A percentile compares a stretch with the other conserved stretches of the same genome.
Evolutionary conservation across 2,888 invertebrate genomes (phyloP).

Genomic region (Rhamnusium bicolor): DNA sequence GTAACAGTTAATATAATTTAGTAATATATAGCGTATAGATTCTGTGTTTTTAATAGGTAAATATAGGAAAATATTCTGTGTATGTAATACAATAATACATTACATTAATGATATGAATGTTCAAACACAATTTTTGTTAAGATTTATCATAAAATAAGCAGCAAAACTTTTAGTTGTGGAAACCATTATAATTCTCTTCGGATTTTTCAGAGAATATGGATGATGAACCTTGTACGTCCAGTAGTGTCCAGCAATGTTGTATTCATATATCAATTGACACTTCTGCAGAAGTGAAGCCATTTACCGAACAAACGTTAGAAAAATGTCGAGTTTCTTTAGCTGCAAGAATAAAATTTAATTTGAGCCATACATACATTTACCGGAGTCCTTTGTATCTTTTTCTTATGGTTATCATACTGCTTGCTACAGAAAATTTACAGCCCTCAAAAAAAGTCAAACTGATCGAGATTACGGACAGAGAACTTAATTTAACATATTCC

Average conservation of each 20-base stretch:
- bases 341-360: not conserved
- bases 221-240: not conserved
- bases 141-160: conserved; percentile 2
- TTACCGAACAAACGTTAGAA: not conserved
- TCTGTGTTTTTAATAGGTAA: not conserved
- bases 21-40: not conserved
- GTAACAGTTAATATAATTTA: not conserved
- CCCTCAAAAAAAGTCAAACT: not conserved
- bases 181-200: not conserved
- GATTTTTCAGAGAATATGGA: not conserved
- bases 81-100: not conserved
- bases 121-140: not conserved
- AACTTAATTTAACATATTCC: no score
- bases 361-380: not conserved
- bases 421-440: not conserved
- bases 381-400: not conserved
- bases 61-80: not conserved
- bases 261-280: not conserved
- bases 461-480: no score
- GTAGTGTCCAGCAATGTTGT: not conserved
- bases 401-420: not conserved
- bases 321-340: not conserved
- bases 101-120: not conserved
- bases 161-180: conserved; percentile 2
- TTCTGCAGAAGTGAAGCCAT: not conserved